phyloP scores from a whole-genome alignment of 2,888 invertebrate genomes.

The Embidobia sp. region DNA sequence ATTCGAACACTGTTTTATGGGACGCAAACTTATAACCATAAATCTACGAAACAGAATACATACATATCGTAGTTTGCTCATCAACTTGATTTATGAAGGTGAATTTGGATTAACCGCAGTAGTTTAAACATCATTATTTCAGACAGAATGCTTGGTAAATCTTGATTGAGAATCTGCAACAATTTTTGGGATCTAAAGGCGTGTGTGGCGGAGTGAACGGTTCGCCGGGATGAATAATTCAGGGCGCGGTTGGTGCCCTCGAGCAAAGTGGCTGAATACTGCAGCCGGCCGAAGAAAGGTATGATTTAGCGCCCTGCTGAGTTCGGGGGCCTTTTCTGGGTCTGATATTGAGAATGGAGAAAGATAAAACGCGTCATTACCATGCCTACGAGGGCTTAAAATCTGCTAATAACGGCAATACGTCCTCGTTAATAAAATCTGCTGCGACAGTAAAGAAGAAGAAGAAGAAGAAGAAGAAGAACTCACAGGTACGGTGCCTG shows the following conservation, averaged over 20 bases:
- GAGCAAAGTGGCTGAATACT: constrained; percentile 15
- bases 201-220: constrained; percentile 4
- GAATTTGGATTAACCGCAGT: too few species aligned
- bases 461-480: constrained; percentile 67
- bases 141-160: too few species aligned
- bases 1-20: constrained; percentile 56
- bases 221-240: constrained; percentile 30
- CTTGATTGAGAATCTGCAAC: too few species aligned
- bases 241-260: constrained; percentile 23
- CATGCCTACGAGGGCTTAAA: constrained; percentile 80
- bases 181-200: too few species aligned
- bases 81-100: too few species aligned
- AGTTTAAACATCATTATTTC: too few species aligned
- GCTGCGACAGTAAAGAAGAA: constrained; percentile 67
- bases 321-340: neutral
- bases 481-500: constrained; percentile 63
- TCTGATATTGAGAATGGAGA: constrained; percentile 74
- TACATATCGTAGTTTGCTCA: too few species aligned
- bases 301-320: constrained; percentile 16
- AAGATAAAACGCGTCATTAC: constrained; percentile 77
- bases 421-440: constrained; percentile 74
- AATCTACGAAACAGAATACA: too few species aligned
- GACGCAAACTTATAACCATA: constrained; percentile 69
- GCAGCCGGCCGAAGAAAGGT: constrained; percentile 33
- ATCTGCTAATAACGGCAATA: constrained; percentile 80